Conservation (phyloP, 2,113 vertebrate species). For the Urocynchramus pylzowi region DNA sequence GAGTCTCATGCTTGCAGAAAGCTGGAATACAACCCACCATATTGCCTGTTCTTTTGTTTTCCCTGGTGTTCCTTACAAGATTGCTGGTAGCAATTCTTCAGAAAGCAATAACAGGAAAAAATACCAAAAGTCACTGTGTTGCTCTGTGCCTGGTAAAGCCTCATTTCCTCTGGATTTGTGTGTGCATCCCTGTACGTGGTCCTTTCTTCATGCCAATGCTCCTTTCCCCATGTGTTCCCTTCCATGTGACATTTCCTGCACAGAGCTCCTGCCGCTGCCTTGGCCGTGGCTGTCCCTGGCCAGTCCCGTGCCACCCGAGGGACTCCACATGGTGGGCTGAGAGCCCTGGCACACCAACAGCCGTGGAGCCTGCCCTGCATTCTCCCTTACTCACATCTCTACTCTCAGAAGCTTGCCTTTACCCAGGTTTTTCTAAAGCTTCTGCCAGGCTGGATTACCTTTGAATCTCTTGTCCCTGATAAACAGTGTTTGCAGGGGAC, state of each 20-base stretch:
- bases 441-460: neutral
- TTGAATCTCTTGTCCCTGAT: neutral
- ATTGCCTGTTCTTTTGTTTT: neutral
- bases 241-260: rapidly evolving
- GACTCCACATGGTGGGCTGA: neutral
- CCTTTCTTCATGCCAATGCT: neutral
- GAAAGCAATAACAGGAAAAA: neutral
- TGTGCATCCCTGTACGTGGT: neutral
- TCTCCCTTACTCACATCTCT: neutral
- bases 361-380: neutral
- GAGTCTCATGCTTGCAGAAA: neutral
- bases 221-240: neutral
- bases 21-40: neutral
- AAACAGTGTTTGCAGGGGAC: neutral
- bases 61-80: neutral
- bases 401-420: neutral
- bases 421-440: neutral
- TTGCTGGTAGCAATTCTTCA: neutral
- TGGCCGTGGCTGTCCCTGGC: neutral
- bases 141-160: neutral
- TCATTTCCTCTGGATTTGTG: neutral
- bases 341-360: neutral
- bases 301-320: rapidly evolving
- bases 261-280: neutral
- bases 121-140: neutral